Conservation (phyloP, 1,140 invertebrate genomes). For the Atopsyche davidsoni region DNA sequence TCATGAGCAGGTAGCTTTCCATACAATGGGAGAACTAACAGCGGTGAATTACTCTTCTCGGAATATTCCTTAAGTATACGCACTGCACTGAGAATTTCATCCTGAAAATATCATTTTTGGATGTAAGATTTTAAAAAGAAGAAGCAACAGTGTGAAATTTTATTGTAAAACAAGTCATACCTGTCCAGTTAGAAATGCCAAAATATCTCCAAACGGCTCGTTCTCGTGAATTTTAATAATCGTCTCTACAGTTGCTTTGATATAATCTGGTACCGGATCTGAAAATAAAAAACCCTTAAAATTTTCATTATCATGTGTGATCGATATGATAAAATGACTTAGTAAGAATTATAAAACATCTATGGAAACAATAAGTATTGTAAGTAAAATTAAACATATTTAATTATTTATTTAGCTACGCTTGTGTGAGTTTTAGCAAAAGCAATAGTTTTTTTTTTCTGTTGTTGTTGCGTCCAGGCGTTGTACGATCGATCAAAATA, state of each 20-base stretch:
- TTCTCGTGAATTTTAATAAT: constrained; percentile 83
- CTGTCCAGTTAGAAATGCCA: constrained; percentile 90
- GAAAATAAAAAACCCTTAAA: constrained; percentile 25
- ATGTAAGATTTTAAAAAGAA: background rate
- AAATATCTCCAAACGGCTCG: constrained; percentile 78
- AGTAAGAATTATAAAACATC: too few species aligned
- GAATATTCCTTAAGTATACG: constrained; percentile 62
- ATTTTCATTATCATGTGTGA: too few species aligned
- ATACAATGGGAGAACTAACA: constrained; percentile 88
- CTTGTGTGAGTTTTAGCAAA: too few species aligned
- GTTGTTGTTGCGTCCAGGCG: too few species aligned
- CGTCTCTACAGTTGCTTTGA: constrained; percentile 80
- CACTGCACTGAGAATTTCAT: constrained; percentile 78
- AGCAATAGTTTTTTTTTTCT: too few species aligned
- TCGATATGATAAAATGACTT: too few species aligned
- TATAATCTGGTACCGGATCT: constrained; percentile 87
- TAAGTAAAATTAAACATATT: too few species aligned
- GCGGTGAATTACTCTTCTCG: too few species aligned
- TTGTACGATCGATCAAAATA: too few species aligned
- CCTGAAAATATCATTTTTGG: constrained; percentile 57
- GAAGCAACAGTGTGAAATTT: background rate
- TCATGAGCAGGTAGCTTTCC: constrained; percentile 78
- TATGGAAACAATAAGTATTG: too few species aligned
- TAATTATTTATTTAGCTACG: too few species aligned
- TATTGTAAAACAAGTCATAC: constrained; percentile 28